Evolutionary conservation across 2,888 invertebrate genomes (phyloP).

Genomic region (Heteromurus nitidus): DNA sequence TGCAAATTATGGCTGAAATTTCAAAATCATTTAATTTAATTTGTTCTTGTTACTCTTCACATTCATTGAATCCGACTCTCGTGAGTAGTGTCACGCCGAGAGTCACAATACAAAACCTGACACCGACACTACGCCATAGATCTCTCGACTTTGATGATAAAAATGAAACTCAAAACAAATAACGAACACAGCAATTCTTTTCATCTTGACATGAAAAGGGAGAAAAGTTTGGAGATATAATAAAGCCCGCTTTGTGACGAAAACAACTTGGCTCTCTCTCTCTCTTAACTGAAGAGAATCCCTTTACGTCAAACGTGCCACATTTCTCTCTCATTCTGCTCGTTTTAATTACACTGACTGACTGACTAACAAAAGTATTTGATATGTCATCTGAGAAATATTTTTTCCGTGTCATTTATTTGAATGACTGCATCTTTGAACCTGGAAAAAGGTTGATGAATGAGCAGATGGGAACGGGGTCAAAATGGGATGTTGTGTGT

Average conservation of each 20-base stretch:
- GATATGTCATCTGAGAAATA: conserved; percentile 28
- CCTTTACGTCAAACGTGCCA: background rate
- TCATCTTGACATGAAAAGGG: conserved; percentile 43
- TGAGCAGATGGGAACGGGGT: no score
- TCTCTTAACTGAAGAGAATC: background rate
- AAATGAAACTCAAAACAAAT: conserved; percentile 9
- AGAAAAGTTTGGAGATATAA: background rate
- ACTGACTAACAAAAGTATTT: conserved; percentile 26
- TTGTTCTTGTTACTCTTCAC: no score
- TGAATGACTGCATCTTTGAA: no score
- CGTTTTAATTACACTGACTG: conserved; percentile 18
- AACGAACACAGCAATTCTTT: conserved; percentile 13
- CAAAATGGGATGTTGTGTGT: no score
- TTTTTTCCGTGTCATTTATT: no score
- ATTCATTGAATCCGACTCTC: no score
- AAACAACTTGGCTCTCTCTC: background rate
- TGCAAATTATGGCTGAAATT: no score
- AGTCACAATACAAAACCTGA: no score
- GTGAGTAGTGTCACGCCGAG: no score
- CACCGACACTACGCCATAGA: no score
- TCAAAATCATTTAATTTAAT: no score
- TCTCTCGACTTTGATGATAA: conserved; percentile 22
- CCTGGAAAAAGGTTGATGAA: no score
- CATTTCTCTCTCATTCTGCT: conserved; percentile 5
- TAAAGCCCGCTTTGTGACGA: conserved; percentile 8